These are phyloP conservation scores for Sebastes dallii DNA, from an alignment of 2,797 vertebrate species.

Conservation along the genomic window DNA sequence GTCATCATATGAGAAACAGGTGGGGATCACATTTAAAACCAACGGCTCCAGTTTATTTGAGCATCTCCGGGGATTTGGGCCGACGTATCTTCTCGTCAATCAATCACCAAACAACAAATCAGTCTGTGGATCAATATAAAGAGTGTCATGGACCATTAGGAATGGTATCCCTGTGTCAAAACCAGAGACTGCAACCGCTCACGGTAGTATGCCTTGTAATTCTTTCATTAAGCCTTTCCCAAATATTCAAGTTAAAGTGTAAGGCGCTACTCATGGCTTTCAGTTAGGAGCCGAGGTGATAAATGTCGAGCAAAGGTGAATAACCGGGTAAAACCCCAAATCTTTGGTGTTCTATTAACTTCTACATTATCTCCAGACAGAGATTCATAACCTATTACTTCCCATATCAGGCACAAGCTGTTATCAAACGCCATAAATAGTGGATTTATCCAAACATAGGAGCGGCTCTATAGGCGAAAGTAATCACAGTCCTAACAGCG, in stretches of 20 bases:
- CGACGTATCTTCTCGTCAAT: conserved; percentile 27
- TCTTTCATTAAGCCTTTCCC: not conserved
- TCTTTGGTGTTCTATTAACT: conserved; percentile 63
- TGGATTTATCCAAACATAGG: conserved; percentile 53
- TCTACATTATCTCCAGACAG: conserved; percentile 45
- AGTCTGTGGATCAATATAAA: conserved; percentile 40
- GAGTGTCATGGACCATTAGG: conserved; percentile 2
- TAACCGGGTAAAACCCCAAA: conserved; percentile 11
- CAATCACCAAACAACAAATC: conserved; percentile 40
- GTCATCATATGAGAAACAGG: conserved; percentile 32
- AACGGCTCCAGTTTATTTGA: conserved; percentile 9
- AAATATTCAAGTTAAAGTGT: not conserved
- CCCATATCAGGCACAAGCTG: conserved; percentile 47
- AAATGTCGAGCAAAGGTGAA: conserved; percentile 38
- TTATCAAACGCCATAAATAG: conserved; percentile 58
- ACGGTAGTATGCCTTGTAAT: not conserved
- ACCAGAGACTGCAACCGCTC: not conserved
- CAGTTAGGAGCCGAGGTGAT: not conserved
- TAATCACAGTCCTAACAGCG: conserved; percentile 40
- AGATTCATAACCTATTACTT: conserved; percentile 55
- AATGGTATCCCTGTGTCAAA: not conserved
- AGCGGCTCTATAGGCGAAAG: conserved; percentile 20
- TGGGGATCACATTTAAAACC: conserved; percentile 33
- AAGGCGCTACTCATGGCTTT: not conserved
- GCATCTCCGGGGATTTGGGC: conserved; percentile 1